Conservation (phyloP, 2,113 vertebrate genomes). For the Hoplias malabaricus region DNA sequence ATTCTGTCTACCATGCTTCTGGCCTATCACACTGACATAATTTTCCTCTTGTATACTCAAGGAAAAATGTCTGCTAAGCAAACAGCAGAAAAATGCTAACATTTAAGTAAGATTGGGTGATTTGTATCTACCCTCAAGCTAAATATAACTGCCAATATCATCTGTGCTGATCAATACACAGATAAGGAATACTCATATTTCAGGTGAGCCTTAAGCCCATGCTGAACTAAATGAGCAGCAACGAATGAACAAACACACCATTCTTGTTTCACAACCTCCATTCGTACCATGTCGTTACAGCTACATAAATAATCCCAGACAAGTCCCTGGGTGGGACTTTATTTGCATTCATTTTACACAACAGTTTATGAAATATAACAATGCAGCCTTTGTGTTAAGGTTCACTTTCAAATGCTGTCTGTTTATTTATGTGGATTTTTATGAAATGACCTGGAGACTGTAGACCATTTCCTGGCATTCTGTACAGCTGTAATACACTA, state of each 20-base stretch:
- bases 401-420: background rate
- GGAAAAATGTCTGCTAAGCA: too few species aligned
- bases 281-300: background rate
- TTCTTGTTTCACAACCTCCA: conserved; percentile 13
- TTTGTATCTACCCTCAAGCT: background rate
- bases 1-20: conserved; percentile 18
- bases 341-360: conserved; percentile 35
- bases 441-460: background rate
- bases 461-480: background rate
- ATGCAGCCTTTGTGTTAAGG: conserved; percentile 17
- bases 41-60: background rate
- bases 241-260: background rate
- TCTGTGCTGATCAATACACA: background rate
- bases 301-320: conserved; percentile 16
- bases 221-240: background rate
- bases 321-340: background rate
- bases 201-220: background rate
- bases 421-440: conserved; percentile 11
- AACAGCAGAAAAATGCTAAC: background rate
- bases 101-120: background rate
- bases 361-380: conserved; percentile 12
- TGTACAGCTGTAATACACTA: background rate
- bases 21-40: background rate
- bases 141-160: background rate
- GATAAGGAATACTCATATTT: background rate